These are phyloP conservation scores for Lasioglossum zephyrum DNA, from an alignment of 2,888 invertebrate genomes.

Conservation along the genomic window DNA sequence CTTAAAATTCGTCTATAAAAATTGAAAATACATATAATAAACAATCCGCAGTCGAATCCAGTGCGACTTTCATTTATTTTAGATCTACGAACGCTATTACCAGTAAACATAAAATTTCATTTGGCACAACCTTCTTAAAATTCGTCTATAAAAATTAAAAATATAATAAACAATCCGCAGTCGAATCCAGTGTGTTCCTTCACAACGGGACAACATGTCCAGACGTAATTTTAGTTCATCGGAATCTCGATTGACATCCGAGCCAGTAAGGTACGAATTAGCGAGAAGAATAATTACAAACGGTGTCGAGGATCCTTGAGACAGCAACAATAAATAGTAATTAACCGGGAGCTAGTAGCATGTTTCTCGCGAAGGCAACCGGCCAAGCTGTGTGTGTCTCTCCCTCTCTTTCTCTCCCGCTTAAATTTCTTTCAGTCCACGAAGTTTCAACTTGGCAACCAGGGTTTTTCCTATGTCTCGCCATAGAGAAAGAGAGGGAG, in stretches of 20 bases:
- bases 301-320: neutral
- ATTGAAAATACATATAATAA: no score
- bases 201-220: neutral
- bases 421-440: neutral
- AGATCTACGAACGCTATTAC: no score
- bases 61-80: no score
- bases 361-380: neutral
- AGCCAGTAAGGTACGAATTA: neutral
- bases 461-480: slow-evolving; percentile 3
- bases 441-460: neutral
- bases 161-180: no score
- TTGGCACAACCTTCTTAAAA: no score
- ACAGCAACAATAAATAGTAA: neutral
- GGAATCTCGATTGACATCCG: neutral
- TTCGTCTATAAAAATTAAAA: no score
- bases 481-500: neutral
- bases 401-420: neutral
- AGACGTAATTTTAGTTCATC: neutral
- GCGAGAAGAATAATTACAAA: neutral
- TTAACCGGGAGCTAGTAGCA: neutral
- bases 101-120: no score
- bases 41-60: no score
- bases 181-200: no score
- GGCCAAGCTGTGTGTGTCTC: neutral
- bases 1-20: no score